A percentile compares a stretch with the other conserved stretches of the same genome.
phyloP scores from a whole-genome alignment of 2,888 invertebrate genomes.

The Acanthosepion esculentum region DNA sequence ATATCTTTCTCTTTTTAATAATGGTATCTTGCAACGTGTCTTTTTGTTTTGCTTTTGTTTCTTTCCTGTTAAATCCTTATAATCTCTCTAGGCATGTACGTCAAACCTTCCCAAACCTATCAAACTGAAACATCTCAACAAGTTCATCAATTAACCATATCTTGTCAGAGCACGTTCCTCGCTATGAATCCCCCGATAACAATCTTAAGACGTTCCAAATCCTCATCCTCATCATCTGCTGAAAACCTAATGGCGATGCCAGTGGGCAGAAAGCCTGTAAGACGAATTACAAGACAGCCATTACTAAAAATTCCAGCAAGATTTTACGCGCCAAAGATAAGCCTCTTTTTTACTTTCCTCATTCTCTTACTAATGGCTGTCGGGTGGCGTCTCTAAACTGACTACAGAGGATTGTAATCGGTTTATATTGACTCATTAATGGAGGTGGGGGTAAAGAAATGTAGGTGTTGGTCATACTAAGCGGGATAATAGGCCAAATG shows the following conservation, averaged over 20 bases:
- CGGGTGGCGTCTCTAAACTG: not conserved
- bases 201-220: not conserved
- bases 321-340: not conserved
- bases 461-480: not conserved
- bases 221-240: not conserved
- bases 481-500: too few relatives aligned
- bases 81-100: not conserved
- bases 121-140: not conserved
- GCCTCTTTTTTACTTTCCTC: not conserved
- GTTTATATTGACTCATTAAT: conserved; percentile 8
- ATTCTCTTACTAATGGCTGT: not conserved
- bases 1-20: not conserved
- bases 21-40: not conserved
- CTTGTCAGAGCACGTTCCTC: not conserved
- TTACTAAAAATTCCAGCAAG: not conserved
- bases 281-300: not conserved
- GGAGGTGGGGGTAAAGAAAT: not conserved
- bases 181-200: not conserved
- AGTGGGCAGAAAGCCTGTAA: not conserved
- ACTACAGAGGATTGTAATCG: not conserved
- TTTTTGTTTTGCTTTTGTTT: not conserved
- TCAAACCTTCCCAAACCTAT: not conserved
- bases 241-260: not conserved
- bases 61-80: not conserved
- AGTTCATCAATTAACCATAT: not conserved